Evolutionary conservation across 2,888 invertebrate species (phyloP), one percentile per base, ranked within the genome.

Genomic region (Phalangium opilio): DNA sequence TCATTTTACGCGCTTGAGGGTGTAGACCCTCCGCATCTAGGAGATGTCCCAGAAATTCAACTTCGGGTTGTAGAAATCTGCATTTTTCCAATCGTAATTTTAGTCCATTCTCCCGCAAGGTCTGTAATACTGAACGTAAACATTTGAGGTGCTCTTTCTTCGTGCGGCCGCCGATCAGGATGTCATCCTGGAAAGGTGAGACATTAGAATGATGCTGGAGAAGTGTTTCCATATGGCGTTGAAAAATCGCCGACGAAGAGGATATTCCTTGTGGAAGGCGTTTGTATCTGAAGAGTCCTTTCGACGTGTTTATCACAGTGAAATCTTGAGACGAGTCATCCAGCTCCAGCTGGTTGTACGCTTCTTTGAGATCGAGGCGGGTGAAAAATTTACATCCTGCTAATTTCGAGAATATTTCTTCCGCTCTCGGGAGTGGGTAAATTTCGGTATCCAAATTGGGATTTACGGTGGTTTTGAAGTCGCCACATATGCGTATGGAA

Each of bases 241-340:
- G 62, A 54, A 63, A 65, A 39, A 63, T 63, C 5, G 60, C 59
- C 10, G 62, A 60, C n/a, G 64, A 62, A n/a, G 63, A 61, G 27
- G 63, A 62, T 41, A 64, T 60, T 1, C 64, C 64, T 54, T 59
- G 64, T 12, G 63, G 59, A 41, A 59, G 47, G n/a, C 57, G 40
- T 41, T 49, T 59, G 49, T 50, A 59, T 14, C 48, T 43, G 52
- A 54, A 60, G 36, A 60, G 50, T n/a, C 59, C 61, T 40, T 53
- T 46, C 44, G 56, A 54, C 10, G 59, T 62, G 48, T 60, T 61
- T 11, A 62, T 54, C 14, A 57, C 57, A 20, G 58, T 45, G 12
- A 55, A 52, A 47, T 59, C 40, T 43, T 57, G 50, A 15, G 55
- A 60, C 5, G 49, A 48, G 18, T 58, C 51, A 27, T 62, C 57